These are phyloP conservation scores for Artemia franciscana DNA, from an alignment of 1,140 invertebrate genomes.

Conservation along the genomic window DNA sequence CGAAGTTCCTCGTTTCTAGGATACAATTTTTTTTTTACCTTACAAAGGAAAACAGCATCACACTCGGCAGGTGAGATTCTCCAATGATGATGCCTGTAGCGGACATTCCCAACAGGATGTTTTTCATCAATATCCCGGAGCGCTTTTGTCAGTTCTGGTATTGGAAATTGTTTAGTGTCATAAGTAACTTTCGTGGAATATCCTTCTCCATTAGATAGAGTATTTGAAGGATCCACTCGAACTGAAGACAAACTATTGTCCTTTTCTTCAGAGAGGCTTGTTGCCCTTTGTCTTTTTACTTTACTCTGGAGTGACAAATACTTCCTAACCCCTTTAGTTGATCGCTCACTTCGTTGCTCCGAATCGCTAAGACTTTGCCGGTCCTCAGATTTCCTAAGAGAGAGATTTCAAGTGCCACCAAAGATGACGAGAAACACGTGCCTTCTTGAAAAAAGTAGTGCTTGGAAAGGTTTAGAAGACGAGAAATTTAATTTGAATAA, in stretches of 20 bases:
- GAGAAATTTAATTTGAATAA: too few relatives aligned
- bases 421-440: not conserved
- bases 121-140: not conserved
- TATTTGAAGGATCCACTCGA: not conserved
- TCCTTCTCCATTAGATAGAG: not conserved
- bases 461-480: too few relatives aligned
- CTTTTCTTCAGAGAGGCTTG: not conserved
- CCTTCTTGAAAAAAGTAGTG: too few relatives aligned
- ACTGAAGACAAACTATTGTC: not conserved
- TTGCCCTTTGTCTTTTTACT: not conserved
- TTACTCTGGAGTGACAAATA: not conserved
- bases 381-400: not conserved
- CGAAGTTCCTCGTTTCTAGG: too few relatives aligned
- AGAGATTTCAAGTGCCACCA: not conserved
- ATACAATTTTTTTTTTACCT: too few relatives aligned
- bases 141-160: not conserved
- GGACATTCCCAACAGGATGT: conserved; percentile 13
- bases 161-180: not conserved
- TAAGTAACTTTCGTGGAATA: not conserved
- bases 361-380: not conserved
- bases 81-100: conserved; percentile 43
- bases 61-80: conserved; percentile 42
- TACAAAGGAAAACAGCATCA: conserved; percentile 44
- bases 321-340: not conserved
- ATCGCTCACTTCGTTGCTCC: not conserved